Conservation (phyloP, 2,113 vertebrate genomes). For the Chunga burmeisteri region DNA sequence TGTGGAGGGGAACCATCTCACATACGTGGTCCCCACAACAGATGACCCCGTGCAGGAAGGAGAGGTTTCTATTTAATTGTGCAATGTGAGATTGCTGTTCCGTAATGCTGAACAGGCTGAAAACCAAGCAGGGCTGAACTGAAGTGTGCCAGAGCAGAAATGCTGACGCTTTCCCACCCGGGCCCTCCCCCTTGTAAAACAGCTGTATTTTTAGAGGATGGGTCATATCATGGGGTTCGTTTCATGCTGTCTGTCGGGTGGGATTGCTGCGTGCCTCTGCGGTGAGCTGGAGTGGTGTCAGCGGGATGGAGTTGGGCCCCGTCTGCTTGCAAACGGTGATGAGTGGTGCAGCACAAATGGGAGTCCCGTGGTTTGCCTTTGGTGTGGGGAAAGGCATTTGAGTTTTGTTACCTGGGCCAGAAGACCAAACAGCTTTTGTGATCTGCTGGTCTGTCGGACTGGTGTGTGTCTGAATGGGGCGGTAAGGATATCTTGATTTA, state of each 20-base stretch:
- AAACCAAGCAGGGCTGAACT: neutral
- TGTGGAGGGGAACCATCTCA: neutral
- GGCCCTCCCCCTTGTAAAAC: neutral
- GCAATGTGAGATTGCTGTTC: neutral
- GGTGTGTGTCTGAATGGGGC: neutral
- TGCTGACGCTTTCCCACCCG: neutral
- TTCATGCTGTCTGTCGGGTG: neutral
- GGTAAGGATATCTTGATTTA: neutral
- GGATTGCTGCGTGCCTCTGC: neutral
- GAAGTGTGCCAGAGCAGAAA: neutral
- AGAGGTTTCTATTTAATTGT: neutral
- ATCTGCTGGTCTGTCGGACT: neutral
- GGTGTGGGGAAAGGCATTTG: neutral
- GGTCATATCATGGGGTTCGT: neutral
- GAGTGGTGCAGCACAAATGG: neutral
- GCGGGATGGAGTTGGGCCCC: neutral
- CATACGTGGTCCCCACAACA: rapidly evolving
- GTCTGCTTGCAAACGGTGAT: neutral
- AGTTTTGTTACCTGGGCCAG: neutral
- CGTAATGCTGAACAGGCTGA: neutral
- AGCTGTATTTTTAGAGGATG: neutral
- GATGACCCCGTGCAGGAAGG: neutral
- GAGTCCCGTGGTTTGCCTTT: neutral
- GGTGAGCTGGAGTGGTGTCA: neutral
- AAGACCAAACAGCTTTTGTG: neutral